Evolutionary conservation across 2,888 invertebrate genomes (phyloP).

Genomic region (Idaea straminata): DNA sequence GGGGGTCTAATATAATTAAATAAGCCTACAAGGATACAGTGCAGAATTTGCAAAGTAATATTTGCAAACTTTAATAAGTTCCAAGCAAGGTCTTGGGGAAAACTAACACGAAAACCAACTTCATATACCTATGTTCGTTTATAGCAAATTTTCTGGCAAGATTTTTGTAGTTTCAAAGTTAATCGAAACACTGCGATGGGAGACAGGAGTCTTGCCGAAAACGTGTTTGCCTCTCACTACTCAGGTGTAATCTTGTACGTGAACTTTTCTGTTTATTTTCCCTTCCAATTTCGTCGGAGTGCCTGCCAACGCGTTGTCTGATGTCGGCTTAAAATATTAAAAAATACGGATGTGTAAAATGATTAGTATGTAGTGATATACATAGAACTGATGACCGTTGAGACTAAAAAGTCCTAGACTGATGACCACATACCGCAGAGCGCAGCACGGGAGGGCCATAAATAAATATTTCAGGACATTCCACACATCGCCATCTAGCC

Average conservation of each 20-base stretch:
- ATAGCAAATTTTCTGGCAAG: not conserved
- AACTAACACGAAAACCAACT: not conserved
- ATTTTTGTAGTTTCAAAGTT: slow-evolving; percentile 1
- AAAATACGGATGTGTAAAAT: slow-evolving; percentile 38
- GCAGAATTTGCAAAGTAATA: not conserved
- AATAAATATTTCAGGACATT: too few species aligned
- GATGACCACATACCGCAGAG: too few species aligned
- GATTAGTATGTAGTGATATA: slow-evolving; percentile 23
- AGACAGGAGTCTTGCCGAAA: slow-evolving; percentile 39
- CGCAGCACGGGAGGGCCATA: too few species aligned
- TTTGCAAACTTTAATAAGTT: not conserved
- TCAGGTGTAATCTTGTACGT: slow-evolving; percentile 69
- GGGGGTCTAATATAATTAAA: not conserved
- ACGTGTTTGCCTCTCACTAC: slow-evolving; percentile 61
- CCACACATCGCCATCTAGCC: too few species aligned
- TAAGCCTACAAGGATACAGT: not conserved
- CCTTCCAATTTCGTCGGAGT: slow-evolving; percentile 74
- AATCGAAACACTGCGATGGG: slow-evolving; percentile 13
- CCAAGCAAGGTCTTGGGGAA: not conserved
- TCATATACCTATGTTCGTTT: slow-evolving; percentile 3
- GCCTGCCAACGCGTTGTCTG: slow-evolving; percentile 76
- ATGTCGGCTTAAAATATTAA: slow-evolving; percentile 54
- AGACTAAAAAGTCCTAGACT: too few species aligned
- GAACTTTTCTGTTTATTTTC: slow-evolving; percentile 77
- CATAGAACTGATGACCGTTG: too few species aligned